These are phyloP conservation scores for Ahaetulla prasina DNA, from an alignment of 2,113 vertebrate species.

Conservation along the genomic window DNA sequence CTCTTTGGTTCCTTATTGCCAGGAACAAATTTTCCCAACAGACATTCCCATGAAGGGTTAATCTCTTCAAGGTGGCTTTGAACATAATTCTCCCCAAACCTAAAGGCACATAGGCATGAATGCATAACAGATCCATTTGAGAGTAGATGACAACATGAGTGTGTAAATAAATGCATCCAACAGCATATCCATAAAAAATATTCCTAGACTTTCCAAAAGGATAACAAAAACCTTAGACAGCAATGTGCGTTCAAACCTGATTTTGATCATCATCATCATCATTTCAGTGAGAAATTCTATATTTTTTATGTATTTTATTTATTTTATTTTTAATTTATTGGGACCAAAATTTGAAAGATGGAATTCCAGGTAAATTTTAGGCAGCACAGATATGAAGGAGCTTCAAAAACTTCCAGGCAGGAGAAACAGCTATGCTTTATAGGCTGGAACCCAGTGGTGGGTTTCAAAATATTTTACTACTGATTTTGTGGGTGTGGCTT, in stretches of 20 bases:
- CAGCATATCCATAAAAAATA: neutral
- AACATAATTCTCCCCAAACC: neutral
- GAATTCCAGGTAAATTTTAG: neutral
- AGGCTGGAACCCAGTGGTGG: no score
- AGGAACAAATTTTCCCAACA: neutral
- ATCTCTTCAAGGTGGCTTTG: neutral
- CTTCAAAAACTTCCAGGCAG: neutral
- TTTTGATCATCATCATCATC: neutral
- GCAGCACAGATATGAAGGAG: neutral
- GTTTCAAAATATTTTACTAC: no score
- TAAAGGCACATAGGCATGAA: neutral
- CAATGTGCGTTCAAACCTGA: neutral
- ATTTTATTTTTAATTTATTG: no score
- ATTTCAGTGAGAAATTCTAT: neutral
- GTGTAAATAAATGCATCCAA: neutral
- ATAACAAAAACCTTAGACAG: neutral
- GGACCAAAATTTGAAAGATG: neutral
- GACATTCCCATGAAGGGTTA: neutral
- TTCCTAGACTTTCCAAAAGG: neutral
- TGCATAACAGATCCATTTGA: neutral
- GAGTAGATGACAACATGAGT: neutral
- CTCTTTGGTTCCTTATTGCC: neutral
- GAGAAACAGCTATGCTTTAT: neutral
- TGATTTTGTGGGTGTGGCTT: no score
- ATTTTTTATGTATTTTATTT: no score